Evolutionary conservation across 2,797 vertebrate genomes (phyloP), one percentile per base, ranked within the genome.

Genomic region (Balearica regulorum): DNA sequence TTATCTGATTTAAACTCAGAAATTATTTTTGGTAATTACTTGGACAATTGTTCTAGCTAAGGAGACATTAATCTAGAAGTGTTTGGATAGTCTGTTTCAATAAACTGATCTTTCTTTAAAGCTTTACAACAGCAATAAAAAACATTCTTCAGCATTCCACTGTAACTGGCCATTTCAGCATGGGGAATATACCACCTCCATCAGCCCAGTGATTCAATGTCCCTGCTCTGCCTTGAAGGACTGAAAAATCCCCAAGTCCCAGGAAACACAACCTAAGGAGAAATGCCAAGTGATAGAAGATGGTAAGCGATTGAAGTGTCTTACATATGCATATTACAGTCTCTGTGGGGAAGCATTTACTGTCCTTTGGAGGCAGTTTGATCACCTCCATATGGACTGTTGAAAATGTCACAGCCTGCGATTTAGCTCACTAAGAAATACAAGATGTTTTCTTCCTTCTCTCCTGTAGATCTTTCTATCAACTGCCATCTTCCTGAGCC

Each of bases 381-480:
- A 89, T 92, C 95, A 95, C 77, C 72, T 95, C 93, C 86, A 95
- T 87, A 89, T 93, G 71, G 88, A 94, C 78, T 95, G 55, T 28
- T 94, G 81, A 89, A 87, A 91, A 94, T 96, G 92, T 97, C 93
- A 94, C 72, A 95, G 77, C 73, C 86, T 81, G 82, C 28, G 79
- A 33, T 75, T 78, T 92, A 87, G 77, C 66, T 96, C 75, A 73
- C 83, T 81, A 43, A 87, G 92, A 95, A 93, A 93, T 83, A 64
- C 72, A 94, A 96, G 87, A 93, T 93, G 70, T 96, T 97, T 94
- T 94, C 49, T 96, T 92, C 80, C 46, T 78, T 94, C 79, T 88
- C 54, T 85, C 58, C 44, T 39, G 69, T 83, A 91, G 90, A 87
- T 91, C 93, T 89, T 97, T 95, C 95, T 87, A 96, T 96, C 89